Evolutionary conservation across 2,888 invertebrate genomes (phyloP).

Genomic region (Dryocosmus kuriphilus): DNA sequence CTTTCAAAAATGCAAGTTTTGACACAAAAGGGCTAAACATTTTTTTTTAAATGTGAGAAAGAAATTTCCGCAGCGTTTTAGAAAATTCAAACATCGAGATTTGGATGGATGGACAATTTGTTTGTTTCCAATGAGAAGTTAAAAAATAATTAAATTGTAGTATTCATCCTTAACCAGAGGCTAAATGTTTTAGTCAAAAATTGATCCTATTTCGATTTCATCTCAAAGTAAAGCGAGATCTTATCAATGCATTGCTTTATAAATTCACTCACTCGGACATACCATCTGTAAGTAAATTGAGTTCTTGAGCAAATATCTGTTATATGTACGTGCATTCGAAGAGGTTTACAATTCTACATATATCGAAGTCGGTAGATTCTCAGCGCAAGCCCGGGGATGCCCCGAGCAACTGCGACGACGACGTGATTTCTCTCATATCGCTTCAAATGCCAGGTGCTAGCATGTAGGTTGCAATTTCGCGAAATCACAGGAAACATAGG

Average conservation of each 20-base stretch:
- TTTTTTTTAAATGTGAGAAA: too few relatives aligned
- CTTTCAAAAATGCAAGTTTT: too few relatives aligned
- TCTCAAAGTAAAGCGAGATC: neutral
- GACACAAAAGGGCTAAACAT: too few relatives aligned
- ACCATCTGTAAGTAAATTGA: conserved; percentile 25
- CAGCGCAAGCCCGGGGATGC: neutral
- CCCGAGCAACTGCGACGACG: conserved; percentile 31
- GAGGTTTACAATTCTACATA: conserved; percentile 1
- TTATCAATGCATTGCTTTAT: neutral
- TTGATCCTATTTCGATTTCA: neutral
- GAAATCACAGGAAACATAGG: conserved; percentile 27
- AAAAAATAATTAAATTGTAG: too few relatives aligned
- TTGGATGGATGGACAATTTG: too few relatives aligned
- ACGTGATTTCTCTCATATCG: conserved; percentile 26
- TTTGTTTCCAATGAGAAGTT: too few relatives aligned
- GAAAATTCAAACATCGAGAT: too few relatives aligned
- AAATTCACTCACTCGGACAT: conserved; percentile 20
- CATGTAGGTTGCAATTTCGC: conserved; percentile 21
- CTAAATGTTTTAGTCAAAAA: neutral
- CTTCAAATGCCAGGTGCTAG: conserved; percentile 27
- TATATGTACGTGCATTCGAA: neutral
- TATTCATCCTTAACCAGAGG: too few relatives aligned
- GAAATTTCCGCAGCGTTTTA: too few relatives aligned
- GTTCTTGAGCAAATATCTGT: conserved; percentile 21
- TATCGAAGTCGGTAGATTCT: conserved; percentile 15